A percentile compares a stretch with the other conserved stretches of the same genome.
phyloP scores from a whole-genome alignment of 2,797 vertebrate species.

The Anniella stebbinsi region DNA sequence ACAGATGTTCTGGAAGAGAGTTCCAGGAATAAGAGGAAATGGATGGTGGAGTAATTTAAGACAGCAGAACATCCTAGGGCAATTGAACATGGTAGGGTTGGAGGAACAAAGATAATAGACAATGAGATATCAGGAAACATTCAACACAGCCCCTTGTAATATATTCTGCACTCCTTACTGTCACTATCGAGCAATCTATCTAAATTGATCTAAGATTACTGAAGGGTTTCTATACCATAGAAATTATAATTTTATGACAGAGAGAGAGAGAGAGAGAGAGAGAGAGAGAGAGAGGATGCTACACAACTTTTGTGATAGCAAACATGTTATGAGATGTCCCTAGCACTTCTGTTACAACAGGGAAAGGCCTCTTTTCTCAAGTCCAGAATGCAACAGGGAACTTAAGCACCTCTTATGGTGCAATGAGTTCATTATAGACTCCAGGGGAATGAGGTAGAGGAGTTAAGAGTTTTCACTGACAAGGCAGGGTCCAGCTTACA shows the following conservation, averaged over 20 bases:
- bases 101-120: neutral
- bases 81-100: neutral
- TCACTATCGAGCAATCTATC: neutral
- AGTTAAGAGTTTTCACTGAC: neutral
- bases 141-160: neutral
- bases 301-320: neutral
- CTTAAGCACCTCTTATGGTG: neutral
- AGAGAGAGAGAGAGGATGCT: neutral
- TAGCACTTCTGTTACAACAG: neutral
- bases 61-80: neutral
- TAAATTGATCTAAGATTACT: constrained; percentile 16
- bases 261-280: neutral
- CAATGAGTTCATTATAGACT: neutral
- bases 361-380: neutral
- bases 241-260: neutral
- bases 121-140: neutral
- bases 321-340: neutral
- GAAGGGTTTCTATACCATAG: neutral
- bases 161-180: neutral
- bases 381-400: neutral
- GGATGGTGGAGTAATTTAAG: neutral
- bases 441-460: neutral
- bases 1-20: neutral
- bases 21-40: neutral
- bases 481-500: neutral